These are phyloP conservation scores for Alcedo atthis DNA, from an alignment of 2,797 vertebrate genomes.

Conservation along the genomic window DNA sequence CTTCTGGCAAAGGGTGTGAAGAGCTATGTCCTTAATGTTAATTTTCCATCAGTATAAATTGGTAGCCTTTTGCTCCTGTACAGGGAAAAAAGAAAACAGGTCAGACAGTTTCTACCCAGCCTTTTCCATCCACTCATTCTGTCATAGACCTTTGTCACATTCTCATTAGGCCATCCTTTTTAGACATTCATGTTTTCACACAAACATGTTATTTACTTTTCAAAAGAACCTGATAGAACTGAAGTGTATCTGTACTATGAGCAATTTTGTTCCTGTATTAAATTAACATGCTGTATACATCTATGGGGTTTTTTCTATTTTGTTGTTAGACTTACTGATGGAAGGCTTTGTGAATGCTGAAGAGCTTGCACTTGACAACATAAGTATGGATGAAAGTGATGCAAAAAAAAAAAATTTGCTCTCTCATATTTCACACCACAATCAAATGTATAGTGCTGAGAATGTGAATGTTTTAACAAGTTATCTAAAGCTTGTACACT, in stretches of 20 bases:
- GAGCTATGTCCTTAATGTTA: not conserved
- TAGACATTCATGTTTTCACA: not conserved
- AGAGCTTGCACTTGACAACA: constrained; percentile 38
- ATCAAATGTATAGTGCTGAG: not conserved
- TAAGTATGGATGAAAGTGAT: constrained; percentile 52
- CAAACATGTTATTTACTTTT: not conserved
- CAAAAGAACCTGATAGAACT: not conserved
- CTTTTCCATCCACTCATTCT: not conserved
- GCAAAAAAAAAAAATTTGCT: constrained; percentile 19
- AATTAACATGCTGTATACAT: not conserved
- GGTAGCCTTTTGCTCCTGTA: not conserved
- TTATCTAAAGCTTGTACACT: not conserved
- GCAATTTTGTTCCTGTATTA: not conserved
- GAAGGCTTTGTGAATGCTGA: constrained; percentile 35
- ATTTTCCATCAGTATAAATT: not conserved
- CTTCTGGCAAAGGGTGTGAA: not conserved
- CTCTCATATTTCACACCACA: not conserved
- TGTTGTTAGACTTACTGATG: constrained; percentile 2
- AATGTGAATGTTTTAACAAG: not conserved
- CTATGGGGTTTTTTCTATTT: not conserved
- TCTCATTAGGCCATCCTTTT: not conserved
- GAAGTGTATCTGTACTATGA: not conserved
- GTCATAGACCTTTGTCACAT: not conserved
- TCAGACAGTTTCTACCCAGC: not conserved
- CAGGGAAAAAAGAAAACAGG: not conserved